Base-by-base conservation (phyloP, 1,140 invertebrate genomes). In the Caenorhabditis latens region DNA sequence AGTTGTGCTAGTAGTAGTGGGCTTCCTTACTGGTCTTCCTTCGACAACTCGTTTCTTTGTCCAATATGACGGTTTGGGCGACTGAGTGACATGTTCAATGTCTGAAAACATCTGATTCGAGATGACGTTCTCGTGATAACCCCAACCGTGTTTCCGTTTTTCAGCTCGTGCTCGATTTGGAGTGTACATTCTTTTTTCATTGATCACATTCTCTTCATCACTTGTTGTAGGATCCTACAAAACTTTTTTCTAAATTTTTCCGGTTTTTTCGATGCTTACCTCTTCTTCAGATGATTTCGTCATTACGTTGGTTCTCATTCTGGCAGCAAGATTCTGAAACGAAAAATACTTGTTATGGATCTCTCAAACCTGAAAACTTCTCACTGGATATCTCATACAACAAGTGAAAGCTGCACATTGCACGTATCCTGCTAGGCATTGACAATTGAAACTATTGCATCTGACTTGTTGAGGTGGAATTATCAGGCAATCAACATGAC, bases 361-460 rank as follows among this genome's bases (percentile, higher is more conserved):
- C 9, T 65, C 9, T 11, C 16, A 16, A 9, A 40, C 13, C 19
- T 67, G 2, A 7, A 16, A 16, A 40, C 40, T 75, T 75, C 67
- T 75, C 67, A 75, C 67, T 16, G 67, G 67, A 19, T 75, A 75
- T 75, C 67, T 75, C 67, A 75, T 75, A 42, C 67, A 75, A 75
- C 67, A 75, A 46, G 67, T 75, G 13, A 75, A 75, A 19, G 67
- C 67, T 2, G 67, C 67, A 75, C 67, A 75, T 75, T 75, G 67
- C 67, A 75, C 67, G 67, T 75, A 75, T 11, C 67, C 67, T 8
- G 67, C 67, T 5, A 75, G 16, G n/a, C 67, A 75, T 32, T 75
- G 67, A 46, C 67, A 75, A n/a, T 75, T 43, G 43, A 75, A 75
- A 46, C 67, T 75, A n/a, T 75, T 75, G n/a, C 67, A 75, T 75